Percentiles rank a stretch among this genome's conserved stretches.
These are phyloP conservation scores for Xiphorhynchus erythropygius DNA, from an alignment of 2,797 vertebrate species.

Conservation along the genomic window DNA sequence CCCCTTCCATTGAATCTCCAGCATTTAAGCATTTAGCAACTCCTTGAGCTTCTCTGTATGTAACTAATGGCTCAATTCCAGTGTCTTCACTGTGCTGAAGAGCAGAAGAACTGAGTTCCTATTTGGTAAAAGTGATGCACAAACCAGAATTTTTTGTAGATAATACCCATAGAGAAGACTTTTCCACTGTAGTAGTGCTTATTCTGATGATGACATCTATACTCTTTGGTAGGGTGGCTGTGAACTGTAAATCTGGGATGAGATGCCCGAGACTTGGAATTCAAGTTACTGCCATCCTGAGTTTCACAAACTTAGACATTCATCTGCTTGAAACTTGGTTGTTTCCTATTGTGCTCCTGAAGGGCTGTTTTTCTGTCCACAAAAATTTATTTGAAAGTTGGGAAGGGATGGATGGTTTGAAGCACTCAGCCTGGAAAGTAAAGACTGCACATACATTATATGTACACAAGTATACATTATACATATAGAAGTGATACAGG, in stretches of 20 bases:
- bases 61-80: background rate
- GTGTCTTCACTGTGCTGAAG: background rate
- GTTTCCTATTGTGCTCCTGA: background rate
- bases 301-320: background rate
- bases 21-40: background rate
- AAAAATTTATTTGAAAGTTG: background rate
- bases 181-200: background rate
- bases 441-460: background rate
- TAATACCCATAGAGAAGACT: background rate
- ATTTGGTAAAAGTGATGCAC: background rate
- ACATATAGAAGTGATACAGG: background rate
- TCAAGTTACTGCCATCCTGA: no score
- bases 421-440: background rate
- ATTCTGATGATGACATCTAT: background rate
- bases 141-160: background rate
- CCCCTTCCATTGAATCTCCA: background rate
- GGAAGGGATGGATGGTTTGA: background rate
- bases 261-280: background rate
- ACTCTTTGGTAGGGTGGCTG: background rate
- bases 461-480: background rate
- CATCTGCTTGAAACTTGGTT: background rate
- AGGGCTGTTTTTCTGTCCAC: background rate
- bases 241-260: background rate
- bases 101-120: background rate
- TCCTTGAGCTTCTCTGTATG: background rate